A percentile compares a stretch with the other conserved stretches of the same genome.
Conservation (phyloP, 2,888 invertebrate genomes). For the Ctenicera cuprea region DNA sequence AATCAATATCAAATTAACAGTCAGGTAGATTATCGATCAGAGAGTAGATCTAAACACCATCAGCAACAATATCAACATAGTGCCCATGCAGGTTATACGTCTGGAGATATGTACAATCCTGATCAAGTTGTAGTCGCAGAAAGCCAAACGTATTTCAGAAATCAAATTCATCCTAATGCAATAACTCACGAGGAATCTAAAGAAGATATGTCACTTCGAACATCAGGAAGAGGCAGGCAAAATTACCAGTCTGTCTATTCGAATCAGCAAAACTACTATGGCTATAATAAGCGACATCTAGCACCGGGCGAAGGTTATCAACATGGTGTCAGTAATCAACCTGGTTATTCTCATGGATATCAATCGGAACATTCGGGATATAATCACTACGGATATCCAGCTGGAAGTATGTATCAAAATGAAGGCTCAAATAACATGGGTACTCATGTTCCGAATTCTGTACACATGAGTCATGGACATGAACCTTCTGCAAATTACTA, state of each 20-base stretch:
- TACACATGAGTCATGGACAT: conserved; percentile 62
- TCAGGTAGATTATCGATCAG: conserved; percentile 67
- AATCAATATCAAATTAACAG: conserved; percentile 70
- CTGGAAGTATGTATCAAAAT: conserved; percentile 66
- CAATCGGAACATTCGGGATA: conserved; percentile 66
- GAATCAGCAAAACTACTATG: conserved; percentile 74
- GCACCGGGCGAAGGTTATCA: conserved; percentile 62
- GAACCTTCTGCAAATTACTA: conserved; percentile 66
- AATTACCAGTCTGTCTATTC: conserved; percentile 72
- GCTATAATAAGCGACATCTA: conserved; percentile 75
- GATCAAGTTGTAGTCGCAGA: conserved; percentile 68
- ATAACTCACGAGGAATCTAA: conserved; percentile 57
- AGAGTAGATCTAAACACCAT: conserved; percentile 63
- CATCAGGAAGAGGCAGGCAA: conserved; percentile 66
- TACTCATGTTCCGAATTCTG: conserved; percentile 60
- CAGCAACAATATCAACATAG: conserved; percentile 67
- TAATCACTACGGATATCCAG: conserved; percentile 68
- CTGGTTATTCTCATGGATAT: conserved; percentile 67
- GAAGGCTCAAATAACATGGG: conserved; percentile 65
- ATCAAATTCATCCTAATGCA: conserved; percentile 63
- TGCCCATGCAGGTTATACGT: conserved; percentile 59
- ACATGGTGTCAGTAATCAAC: conserved; percentile 64
- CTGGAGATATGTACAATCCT: conserved; percentile 71
- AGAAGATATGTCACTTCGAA: conserved; percentile 60
- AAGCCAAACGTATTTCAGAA: conserved; percentile 65